Base-by-base conservation (phyloP, 92 coral and sea anemone genomes). In the Bergia puertoricense region DNA sequence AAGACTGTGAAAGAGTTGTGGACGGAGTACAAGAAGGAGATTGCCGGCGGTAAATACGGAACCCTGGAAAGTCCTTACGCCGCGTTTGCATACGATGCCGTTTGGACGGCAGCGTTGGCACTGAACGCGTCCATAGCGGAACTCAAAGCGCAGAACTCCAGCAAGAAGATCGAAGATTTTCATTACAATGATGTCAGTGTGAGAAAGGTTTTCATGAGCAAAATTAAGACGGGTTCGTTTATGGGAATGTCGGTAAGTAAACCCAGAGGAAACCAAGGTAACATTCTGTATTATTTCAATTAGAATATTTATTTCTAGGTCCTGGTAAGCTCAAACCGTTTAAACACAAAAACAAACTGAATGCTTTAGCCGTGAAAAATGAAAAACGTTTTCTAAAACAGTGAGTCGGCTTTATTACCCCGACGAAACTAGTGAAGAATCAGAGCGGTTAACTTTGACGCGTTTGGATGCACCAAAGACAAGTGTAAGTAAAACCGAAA, bases 181-280 rank as follows among this genome's bases (percentile, higher is more conserved):
- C 90, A 91, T 84, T 94, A 94, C 83, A 86, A 89, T 15, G 94
- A 93, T 46, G 56, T 69, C 4, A 87, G 72, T n/a, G 94, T 96
- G 94, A 92, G 94, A 39, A 85, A 89, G 46, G 82, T 89, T 37
- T 90, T 96, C 72, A 86, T 94, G 91, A 82, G 86, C 22, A 83
- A 45, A 71, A 92, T 95, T 9, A 93, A 79, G 86, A 51, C 78
- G 38, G 22, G 85, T 8, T 82, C 88, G 7, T 89, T 96, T 50
- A 66, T 86, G 16, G 97, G 98, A 89, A 91, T 96, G 93, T 92
- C 97, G 73, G 98, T 96, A 85, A 93, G 97, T 80, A n/a, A n/a
- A 8, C 39, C 14, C 39, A 41, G 79, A 8, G 22, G 11, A 74
- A 38, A 40, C 45, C 8, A 74, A 10, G 16, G 8, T 39, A 74